phyloP scores from a whole-genome alignment of 2,113 vertebrate species.

The Pygoscelis antarcticus region DNA sequence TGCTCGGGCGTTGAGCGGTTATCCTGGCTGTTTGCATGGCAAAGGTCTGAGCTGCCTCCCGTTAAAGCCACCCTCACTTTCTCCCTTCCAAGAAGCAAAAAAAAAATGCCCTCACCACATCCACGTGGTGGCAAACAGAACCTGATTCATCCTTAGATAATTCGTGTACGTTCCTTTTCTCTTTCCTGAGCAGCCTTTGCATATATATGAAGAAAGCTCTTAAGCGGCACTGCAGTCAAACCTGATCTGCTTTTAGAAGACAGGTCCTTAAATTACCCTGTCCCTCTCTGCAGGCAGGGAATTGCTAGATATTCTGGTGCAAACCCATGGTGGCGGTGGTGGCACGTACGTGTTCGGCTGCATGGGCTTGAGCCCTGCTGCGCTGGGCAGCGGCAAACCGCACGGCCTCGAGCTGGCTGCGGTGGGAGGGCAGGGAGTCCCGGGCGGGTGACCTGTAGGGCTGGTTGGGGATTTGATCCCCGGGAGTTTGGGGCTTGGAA shows the following conservation, averaged over 20 bases:
- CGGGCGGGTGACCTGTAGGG: background rate
- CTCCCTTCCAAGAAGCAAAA: background rate
- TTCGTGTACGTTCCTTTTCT: background rate
- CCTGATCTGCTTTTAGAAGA: constrained; percentile 65
- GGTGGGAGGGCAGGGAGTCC: background rate
- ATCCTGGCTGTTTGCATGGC: background rate
- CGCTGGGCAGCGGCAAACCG: background rate
- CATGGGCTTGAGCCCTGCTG: accelerated
- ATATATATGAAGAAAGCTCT: constrained; percentile 50
- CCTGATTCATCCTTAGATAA: constrained; percentile 38
- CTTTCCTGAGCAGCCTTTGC: constrained; percentile 16
- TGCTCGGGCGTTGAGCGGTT: background rate
- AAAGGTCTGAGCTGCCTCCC: background rate
- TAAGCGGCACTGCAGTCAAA: constrained; percentile 44
- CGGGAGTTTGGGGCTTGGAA: background rate
- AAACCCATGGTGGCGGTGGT: background rate
- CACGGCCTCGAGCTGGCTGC: background rate
- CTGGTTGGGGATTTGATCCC: background rate
- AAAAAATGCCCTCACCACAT: background rate
- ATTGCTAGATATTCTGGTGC: background rate
- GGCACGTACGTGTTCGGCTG: accelerated
- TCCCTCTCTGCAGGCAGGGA: constrained; percentile 38
- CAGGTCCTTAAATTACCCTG: constrained; percentile 58
- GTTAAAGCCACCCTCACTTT: background rate
- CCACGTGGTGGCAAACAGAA: background rate